phyloP scores from a whole-genome alignment of 2,797 vertebrate genomes.

The Miichthys miiuy region DNA sequence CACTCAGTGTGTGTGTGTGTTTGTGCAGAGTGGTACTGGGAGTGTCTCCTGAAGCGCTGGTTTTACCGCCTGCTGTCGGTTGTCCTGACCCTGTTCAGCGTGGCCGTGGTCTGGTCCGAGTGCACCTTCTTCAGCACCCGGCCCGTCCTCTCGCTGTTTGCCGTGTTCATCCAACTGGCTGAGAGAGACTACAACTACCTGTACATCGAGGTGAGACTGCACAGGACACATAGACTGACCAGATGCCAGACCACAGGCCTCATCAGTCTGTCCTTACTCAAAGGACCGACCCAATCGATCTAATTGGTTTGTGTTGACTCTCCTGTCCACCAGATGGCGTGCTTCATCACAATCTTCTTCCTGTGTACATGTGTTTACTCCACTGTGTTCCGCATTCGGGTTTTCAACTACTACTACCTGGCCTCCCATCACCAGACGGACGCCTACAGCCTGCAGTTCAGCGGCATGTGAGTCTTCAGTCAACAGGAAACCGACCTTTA shows the following conservation, averaged over 20 bases:
- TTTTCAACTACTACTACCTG: conserved; percentile 99
- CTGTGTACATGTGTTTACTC: conserved; percentile 97
- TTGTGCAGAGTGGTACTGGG: conserved; percentile 93
- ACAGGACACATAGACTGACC: too few species aligned
- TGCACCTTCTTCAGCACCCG: conserved; percentile 98
- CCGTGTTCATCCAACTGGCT: conserved; percentile 96
- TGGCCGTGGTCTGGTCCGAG: conserved; percentile 98
- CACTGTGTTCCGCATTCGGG: conserved; percentile 96
- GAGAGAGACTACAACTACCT: conserved; percentile 96
- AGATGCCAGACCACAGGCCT: too few species aligned
- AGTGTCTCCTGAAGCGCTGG: conserved; percentile 93
- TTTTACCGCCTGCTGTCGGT: conserved; percentile 92
- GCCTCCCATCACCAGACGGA: conserved; percentile 98
- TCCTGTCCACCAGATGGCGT: conserved; percentile 91
- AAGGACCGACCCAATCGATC: too few species aligned
- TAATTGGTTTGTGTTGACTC: background rate
- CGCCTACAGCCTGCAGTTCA: conserved; percentile 98
- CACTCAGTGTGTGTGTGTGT: conserved; percentile 1
- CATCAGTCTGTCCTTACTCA: too few species aligned
- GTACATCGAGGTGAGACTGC: conserved; percentile 92
- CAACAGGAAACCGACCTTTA: too few species aligned
- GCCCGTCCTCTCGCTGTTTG: conserved; percentile 95
- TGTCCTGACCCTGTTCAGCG: conserved; percentile 90
- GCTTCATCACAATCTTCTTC: conserved; percentile 98
- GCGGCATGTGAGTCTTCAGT: conserved; percentile 92